A percentile compares a stretch with the other conserved stretches of the same genome.
These are phyloP conservation scores for Sciaenops ocellatus DNA, from an alignment of 2,797 vertebrate species.

Conservation along the genomic window DNA sequence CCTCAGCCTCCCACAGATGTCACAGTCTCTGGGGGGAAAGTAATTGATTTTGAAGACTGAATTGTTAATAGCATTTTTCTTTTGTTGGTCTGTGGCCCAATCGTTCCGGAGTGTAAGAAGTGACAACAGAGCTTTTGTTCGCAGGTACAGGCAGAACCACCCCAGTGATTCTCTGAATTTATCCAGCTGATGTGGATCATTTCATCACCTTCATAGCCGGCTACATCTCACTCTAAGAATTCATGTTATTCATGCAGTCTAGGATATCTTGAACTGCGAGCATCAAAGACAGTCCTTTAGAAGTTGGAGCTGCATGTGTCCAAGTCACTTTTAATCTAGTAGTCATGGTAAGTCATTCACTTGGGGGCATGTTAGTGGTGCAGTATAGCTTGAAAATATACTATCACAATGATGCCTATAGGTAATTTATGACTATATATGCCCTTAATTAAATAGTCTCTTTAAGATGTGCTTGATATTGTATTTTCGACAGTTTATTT, in stretches of 20 bases:
- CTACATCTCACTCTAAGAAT: constrained; percentile 6
- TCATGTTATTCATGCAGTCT: constrained; percentile 10
- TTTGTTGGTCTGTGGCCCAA: constrained; percentile 27
- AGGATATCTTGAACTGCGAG: constrained; percentile 14
- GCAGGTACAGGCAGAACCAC: background rate
- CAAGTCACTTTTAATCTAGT: constrained; percentile 26
- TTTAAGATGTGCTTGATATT: background rate
- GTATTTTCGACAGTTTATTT: background rate
- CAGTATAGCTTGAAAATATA: constrained; percentile 4
- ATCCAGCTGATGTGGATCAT: constrained; percentile 22
- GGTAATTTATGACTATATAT: background rate
- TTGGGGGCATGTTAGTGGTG: background rate
- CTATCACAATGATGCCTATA: background rate
- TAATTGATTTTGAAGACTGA: constrained; percentile 62
- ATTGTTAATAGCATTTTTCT: constrained; percentile 53
- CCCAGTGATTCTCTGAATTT: constrained; percentile 22
- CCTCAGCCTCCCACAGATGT: constrained; percentile 43
- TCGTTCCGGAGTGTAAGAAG: constrained; percentile 19
- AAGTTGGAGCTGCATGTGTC: constrained; percentile 23
- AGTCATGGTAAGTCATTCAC: constrained; percentile 23
- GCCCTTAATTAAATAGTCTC: background rate
- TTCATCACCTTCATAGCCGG: constrained; percentile 13
- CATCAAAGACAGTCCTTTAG: constrained; percentile 31
- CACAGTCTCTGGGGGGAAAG: constrained; percentile 27
- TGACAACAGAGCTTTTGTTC: constrained; percentile 37